Conservation (phyloP, 1,140 invertebrate species). For the Pseudachorutes palmiensis region DNA sequence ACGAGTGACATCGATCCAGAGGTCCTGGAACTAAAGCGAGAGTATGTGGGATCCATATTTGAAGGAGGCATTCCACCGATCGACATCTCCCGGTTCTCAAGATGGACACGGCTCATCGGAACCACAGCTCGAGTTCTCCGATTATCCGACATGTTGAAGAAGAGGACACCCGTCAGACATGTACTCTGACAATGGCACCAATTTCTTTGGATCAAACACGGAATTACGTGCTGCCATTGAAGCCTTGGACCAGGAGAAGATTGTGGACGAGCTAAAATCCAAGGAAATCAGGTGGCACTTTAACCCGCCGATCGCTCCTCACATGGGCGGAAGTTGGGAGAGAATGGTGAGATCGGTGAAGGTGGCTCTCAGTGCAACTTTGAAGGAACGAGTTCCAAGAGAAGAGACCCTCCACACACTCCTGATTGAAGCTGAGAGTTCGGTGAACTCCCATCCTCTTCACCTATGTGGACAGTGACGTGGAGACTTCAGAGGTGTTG, state of each 20-base stretch:
- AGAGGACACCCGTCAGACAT: constrained; percentile 26
- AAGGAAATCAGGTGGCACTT: constrained; percentile 38
- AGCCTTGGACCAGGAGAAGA: constrained; percentile 20
- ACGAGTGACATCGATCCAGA: too few relatives aligned
- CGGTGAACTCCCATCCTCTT: constrained; percentile 23
- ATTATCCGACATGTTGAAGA: too few relatives aligned
- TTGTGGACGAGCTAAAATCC: constrained; percentile 1
- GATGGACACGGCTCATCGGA: too few relatives aligned
- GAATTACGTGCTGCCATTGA: constrained; percentile 30
- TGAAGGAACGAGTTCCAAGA: neutral
- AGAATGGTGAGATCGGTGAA: constrained; percentile 40
- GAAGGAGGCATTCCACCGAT: too few relatives aligned
- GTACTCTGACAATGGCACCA: constrained; percentile 38
- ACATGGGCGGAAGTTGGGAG: constrained; percentile 42
- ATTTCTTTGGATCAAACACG: constrained; percentile 37
- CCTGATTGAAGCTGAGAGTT: constrained; percentile 15
- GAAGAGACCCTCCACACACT: constrained; percentile 24
- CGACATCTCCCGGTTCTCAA: too few relatives aligned
- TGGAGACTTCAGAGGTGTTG: constrained; percentile 8
- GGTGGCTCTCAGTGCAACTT: constrained; percentile 25
- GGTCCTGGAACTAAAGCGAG: too few relatives aligned
- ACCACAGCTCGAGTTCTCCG: too few relatives aligned
- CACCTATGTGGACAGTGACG: constrained; percentile 7
- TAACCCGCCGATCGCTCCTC: constrained; percentile 40
- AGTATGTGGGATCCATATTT: too few relatives aligned